Conservation (phyloP, 1,140 invertebrate species). For the Drosophila teissieri region DNA sequence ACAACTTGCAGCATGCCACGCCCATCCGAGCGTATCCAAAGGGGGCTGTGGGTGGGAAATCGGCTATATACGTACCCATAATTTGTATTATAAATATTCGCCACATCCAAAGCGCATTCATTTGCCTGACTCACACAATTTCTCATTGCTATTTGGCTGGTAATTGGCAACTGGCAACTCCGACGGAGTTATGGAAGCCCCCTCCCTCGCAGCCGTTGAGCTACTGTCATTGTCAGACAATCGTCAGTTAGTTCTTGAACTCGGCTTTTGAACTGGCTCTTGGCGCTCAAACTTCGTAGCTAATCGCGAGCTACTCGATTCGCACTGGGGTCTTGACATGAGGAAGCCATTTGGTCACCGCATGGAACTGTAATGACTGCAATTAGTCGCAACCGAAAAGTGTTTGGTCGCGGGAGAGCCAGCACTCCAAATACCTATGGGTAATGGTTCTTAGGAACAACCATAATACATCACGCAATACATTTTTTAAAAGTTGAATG, state of each 20-base stretch:
- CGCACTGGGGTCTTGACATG: conserved; percentile 32
- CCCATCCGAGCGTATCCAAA: conserved; percentile 21
- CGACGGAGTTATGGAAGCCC: neutral
- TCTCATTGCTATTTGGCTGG: conserved; percentile 12
- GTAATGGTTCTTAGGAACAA: neutral
- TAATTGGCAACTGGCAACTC: conserved; percentile 23
- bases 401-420: neutral
- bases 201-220: conserved; percentile 1
- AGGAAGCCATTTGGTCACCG: conserved; percentile 47
- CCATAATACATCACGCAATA: neutral
- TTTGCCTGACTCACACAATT: conserved; percentile 32
- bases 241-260: conserved; percentile 51
- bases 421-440: neutral
- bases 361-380: conserved; percentile 52
- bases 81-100: conserved; percentile 33
- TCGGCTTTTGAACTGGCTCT: conserved; percentile 44
- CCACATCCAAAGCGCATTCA: conserved; percentile 41
- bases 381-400: conserved; percentile 36
- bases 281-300: conserved; percentile 28
- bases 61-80: conserved; percentile 1
- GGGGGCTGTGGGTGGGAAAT: neutral
- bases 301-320: conserved; percentile 44
- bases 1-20: conserved; percentile 17
- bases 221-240: conserved; percentile 50
- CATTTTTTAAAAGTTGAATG: neutral